Conservation (phyloP, 2,888 invertebrate genomes). For the Cremastinae sp. region DNA sequence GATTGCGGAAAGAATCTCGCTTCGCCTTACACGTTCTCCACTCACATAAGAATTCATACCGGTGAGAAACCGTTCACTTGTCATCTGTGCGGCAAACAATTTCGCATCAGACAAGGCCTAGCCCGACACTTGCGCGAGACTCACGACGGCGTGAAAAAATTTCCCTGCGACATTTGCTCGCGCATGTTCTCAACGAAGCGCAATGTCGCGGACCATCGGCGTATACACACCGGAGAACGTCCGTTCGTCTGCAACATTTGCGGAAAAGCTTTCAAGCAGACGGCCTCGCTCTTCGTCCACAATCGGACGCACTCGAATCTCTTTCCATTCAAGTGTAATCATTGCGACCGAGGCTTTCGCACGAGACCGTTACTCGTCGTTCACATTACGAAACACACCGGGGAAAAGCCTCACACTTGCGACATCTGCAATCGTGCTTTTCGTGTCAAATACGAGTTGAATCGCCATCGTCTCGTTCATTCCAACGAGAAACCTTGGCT, state of each 20-base stretch:
- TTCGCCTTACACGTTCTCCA: constrained; percentile 84
- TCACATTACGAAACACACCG: constrained; percentile 84
- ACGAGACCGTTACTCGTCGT: constrained; percentile 82
- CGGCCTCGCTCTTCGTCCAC: constrained; percentile 85
- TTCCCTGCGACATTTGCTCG: constrained; percentile 82
- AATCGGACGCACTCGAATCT: constrained; percentile 82
- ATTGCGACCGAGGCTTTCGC: constrained; percentile 84
- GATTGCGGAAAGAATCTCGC: constrained; percentile 83
- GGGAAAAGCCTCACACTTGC: constrained; percentile 84
- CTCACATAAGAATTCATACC: constrained; percentile 85
- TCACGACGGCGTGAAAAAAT: constrained; percentile 83
- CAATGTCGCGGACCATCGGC: constrained; percentile 82
- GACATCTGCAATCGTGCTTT: constrained; percentile 83
- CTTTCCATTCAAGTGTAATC: constrained; percentile 83
- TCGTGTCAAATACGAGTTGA: constrained; percentile 83
- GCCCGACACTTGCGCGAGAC: constrained; percentile 84
- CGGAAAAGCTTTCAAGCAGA: constrained; percentile 85
- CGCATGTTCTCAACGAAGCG: constrained; percentile 84
- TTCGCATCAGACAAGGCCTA: constrained; percentile 85
- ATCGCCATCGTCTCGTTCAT: constrained; percentile 82
- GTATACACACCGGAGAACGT: constrained; percentile 80
- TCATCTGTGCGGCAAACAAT: constrained; percentile 85
- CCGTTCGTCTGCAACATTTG: constrained; percentile 82
- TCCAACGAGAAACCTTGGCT: constrained; percentile 81
- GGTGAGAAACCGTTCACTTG: constrained; percentile 86